Evolutionary conservation across 2,888 invertebrate species (phyloP), one percentile per base, ranked within the genome.

Genomic region (Pristionchus maxplancki): DNA sequence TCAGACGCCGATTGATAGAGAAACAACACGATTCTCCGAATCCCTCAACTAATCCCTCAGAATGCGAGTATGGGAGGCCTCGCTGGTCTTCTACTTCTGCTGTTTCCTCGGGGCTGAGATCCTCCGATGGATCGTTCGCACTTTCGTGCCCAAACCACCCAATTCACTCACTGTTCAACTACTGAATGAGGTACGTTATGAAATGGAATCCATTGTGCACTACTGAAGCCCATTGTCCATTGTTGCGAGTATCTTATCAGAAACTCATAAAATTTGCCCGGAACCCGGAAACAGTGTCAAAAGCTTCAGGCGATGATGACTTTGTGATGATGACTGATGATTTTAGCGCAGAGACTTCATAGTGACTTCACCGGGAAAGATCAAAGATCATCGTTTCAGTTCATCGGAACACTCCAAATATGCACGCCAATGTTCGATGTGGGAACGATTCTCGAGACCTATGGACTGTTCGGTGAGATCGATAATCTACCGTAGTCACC

Each of bases 381-480:
- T 78, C 78, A 78, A 78, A 78, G 78, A 28, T 78, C 78, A 78
- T 5, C 20, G 9, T 78, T 93, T 90, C 88, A 94, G 94, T 93
- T 94, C 89, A 93, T 94, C 50, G 94, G 94, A 31, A 94, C 94
- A 15, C 89, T 94, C 15, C 94, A 94, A 92, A 91, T 94, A 89
- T 94, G 94, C 88, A 91, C 94, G 40, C 94, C 94, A 1, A 94
- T 94, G 94, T 94, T 94, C 89, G 94, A 94, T 85, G 94, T 94
- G 24, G 94, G 94, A 37, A 91, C 93, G 20, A 90, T 94, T 67
- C 89, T 94, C 67, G 94, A 94, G 11, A 91, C 90, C 62, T 94
- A 94, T 87, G 94, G 94, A 31, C 85, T 94, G 24, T 81, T 90
- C 50, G 94, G 93, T 44, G 3, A 64, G 62, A 78, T 87, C 62